These are phyloP conservation scores for Zaprionus obscuricornis DNA, from an alignment of 2,888 invertebrate genomes.

Conservation along the genomic window DNA sequence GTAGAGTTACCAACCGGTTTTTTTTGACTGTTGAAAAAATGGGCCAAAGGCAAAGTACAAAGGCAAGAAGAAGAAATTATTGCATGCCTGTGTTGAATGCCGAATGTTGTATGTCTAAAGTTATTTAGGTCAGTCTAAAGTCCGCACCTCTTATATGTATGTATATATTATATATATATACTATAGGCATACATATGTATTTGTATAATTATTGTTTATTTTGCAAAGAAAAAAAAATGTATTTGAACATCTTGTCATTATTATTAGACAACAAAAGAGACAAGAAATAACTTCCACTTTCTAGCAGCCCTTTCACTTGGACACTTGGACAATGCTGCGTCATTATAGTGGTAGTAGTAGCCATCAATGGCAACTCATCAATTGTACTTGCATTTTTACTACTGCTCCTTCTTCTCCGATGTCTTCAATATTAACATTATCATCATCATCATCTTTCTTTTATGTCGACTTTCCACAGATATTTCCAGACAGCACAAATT, in stretches of 20 bases:
- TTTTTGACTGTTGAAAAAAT: slow-evolving; percentile 42
- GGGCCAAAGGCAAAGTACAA: slow-evolving; percentile 56
- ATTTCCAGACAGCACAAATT: slow-evolving; percentile 87
- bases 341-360: too few species aligned
- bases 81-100: slow-evolving; percentile 9
- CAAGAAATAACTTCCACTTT: slow-evolving; percentile 70
- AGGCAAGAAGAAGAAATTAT: slow-evolving; percentile 2
- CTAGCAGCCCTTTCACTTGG: slow-evolving; percentile 73
- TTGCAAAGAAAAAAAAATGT: slow-evolving; percentile 23
- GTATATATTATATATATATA: not conserved
- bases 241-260: slow-evolving; percentile 32
- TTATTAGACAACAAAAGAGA: slow-evolving; percentile 40
- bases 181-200: too few species aligned
- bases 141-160: not conserved
- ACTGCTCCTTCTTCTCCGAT: slow-evolving; percentile 17
- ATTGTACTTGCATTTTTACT: slow-evolving; percentile 27
- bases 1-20: slow-evolving; percentile 54
- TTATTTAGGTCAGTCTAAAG: slow-evolving; percentile 39
- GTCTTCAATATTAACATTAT: not conserved
- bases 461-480: slow-evolving; percentile 84
- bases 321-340: slow-evolving; percentile 48
- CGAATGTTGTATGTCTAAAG: slow-evolving; percentile 34
- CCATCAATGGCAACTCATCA: slow-evolving; percentile 32
- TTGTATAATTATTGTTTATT: too few species aligned
- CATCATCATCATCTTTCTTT: slow-evolving; percentile 1